Evolutionary conservation across 1,140 invertebrate genomes (phyloP), one percentile per base, ranked within the genome.

Genomic region (Himalopsyche phryganea): DNA sequence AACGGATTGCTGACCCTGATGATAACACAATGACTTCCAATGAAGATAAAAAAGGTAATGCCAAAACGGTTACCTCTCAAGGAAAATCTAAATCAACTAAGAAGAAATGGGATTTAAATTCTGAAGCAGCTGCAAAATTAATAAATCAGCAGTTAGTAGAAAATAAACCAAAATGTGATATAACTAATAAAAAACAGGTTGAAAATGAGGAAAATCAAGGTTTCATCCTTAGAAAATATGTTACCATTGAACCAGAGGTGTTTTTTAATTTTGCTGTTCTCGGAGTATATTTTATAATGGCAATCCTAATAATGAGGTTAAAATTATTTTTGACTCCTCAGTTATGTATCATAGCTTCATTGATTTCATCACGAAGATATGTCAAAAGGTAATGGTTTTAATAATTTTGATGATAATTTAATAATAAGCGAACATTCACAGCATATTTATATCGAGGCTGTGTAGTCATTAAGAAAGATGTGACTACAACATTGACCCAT

Each of bases 321-420:
- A 94, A 94, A 71, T 66, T 94, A 14, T 88, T 94, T 68, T 85
- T 90, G 70, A 88, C 87, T 1, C 90, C 90, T 6, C 89, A 92
- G 65, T 71, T 93, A 54, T 92, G 90, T 65, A 73, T 92, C 10
- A 69, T 91, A 1, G 76, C 82, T 2, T 83, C 87, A 1, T 64
- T 90, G 4, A 66, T 85, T 1, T 77, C 83, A 6, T 77, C 74
- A 28, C 71, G 65, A 48, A 65, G 67, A 51, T 77, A 78, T 23
- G 20, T 33, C 3, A 57, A 15, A 15, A 41, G 38, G 45, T 57
- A 41, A n/a, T 28, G 42, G 15, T 44, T n/a, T 6, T 7, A 54
- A 54, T 10, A 6, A 9, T 6, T 11, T 40, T 9, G 18, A 6
- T 42, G 36, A 15, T 42, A 13, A 51, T 40, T 6, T 44, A 4